These are phyloP conservation scores for Oeneis ivallda DNA, from an alignment of 2,888 invertebrate species.

Conservation along the genomic window DNA sequence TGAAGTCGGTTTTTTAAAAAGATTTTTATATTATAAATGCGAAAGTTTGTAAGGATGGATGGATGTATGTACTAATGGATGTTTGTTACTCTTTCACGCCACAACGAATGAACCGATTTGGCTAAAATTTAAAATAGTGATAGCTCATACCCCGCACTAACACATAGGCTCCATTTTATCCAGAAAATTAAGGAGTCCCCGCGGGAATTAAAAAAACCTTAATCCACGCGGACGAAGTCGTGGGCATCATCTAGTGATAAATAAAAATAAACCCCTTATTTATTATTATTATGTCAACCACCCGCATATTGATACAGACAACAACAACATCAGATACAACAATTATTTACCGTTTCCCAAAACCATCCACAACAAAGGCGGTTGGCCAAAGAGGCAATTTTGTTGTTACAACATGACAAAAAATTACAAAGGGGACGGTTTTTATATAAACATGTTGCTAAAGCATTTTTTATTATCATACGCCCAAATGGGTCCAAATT, in stretches of 20 bases:
- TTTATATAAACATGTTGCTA: conserved; percentile 18
- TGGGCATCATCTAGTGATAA: background rate
- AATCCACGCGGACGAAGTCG: too few species aligned
- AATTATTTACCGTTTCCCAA: background rate
- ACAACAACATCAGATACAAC: background rate
- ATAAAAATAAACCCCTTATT: background rate
- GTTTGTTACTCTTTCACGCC: too few species aligned
- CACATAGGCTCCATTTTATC: too few species aligned
- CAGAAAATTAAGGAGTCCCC: too few species aligned
- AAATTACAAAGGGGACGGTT: background rate
- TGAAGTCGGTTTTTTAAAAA: too few species aligned
- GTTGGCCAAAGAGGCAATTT: background rate
- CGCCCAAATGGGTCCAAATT: conserved; percentile 24
- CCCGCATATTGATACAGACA: background rate
- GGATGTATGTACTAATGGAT: too few species aligned
- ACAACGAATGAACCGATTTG: too few species aligned
- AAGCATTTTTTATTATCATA: conserved; percentile 14
- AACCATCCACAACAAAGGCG: background rate
- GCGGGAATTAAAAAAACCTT: too few species aligned
- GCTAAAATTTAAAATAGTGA: too few species aligned
- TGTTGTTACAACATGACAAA: background rate
- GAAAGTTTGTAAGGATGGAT: background rate
- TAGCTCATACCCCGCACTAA: too few species aligned
- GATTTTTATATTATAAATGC: background rate
- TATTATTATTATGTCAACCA: too few species aligned